Conservation (phyloP, 2,888 invertebrate genomes). For the Mystacides longicornis region DNA sequence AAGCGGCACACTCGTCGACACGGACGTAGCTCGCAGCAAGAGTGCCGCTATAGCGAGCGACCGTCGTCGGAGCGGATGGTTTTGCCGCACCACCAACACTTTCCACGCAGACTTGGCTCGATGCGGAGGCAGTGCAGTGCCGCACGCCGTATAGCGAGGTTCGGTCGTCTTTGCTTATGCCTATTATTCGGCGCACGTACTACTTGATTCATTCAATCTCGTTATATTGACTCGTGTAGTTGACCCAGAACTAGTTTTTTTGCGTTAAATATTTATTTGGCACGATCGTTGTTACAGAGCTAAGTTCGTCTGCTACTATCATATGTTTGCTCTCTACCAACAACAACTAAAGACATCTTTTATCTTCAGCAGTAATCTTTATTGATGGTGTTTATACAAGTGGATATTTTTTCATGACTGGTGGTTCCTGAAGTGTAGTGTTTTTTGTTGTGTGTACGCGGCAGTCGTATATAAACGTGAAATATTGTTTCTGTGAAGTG, state of each 20-base stretch:
- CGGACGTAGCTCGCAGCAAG: slow-evolving; percentile 7
- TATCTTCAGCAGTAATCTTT: too few relatives aligned
- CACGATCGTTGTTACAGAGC: too few relatives aligned
- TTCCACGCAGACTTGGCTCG: not conserved
- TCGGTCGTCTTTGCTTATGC: not conserved
- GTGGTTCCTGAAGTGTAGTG: too few relatives aligned
- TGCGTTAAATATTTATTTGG: too few relatives aligned
- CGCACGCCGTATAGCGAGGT: not conserved
- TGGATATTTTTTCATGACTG: too few relatives aligned
- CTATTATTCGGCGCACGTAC: not conserved
- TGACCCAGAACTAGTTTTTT: not conserved
- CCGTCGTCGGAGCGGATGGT: slow-evolving; percentile 3
- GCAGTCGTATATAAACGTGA: too few relatives aligned
- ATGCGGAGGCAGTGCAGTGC: not conserved
- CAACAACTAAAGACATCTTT: too few relatives aligned
- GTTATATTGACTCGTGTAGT: not conserved
- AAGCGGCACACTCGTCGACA: slow-evolving; percentile 7
- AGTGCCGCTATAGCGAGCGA: not conserved
- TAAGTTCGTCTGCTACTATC: too few relatives aligned
- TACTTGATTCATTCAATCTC: not conserved
- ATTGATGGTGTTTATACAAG: too few relatives aligned
- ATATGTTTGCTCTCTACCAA: too few relatives aligned
- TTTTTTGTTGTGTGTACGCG: too few relatives aligned
- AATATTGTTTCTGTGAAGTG: not conserved
- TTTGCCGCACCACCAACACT: not conserved